Base-by-base conservation (phyloP, 2,797 vertebrate species). In the Megalops cyprinoides region DNA sequence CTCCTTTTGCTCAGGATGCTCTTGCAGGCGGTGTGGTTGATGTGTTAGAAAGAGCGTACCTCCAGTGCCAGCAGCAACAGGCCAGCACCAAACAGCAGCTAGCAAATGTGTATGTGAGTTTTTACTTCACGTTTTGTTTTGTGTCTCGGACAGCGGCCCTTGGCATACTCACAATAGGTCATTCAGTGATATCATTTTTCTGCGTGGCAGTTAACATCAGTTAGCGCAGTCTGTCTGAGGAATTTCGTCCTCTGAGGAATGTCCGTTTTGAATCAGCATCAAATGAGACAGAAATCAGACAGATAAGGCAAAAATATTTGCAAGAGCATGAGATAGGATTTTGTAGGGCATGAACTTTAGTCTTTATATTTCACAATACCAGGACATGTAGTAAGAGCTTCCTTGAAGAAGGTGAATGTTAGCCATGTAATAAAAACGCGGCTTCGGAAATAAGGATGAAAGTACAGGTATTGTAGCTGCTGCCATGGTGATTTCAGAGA, bases 81-180 rank as follows among this genome's bases (percentile, higher is more conserved):
- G 80, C 90, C 79, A 86, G 82, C 88, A 87, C 93, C 83, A 93
- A 90, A 87, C 90, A 92, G 87, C 92, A 91, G 85, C 90, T 94
- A 86, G 84, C 88, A 85, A 93, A 92, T 85, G 89, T 94, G 94
- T 95, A 94, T 91, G 92, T 93, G 85, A 90, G 82, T 84, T 87
- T 89, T 89, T 85, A 86, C 77, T 82, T 83, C 67, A 55, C 60
- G 87, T 87, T 90, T 75, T 89, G 87, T 88, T 78, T 31, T 91
- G 14, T 37, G 15, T 65, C 62, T 15, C 31, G 37, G 62, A 31
- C 62, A 14, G 18, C 28, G 31, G 62, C 62, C 31, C 15, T 65
- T 65, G 37, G 62, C 62, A 3, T 14, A 28, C 46, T 48, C 46
- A 4, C 46, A 48, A 10, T 10, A 48, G 46, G 4, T 48, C 10